phyloP scores from a whole-genome alignment of 2,797 vertebrate genomes.

The Sylvia borin region DNA sequence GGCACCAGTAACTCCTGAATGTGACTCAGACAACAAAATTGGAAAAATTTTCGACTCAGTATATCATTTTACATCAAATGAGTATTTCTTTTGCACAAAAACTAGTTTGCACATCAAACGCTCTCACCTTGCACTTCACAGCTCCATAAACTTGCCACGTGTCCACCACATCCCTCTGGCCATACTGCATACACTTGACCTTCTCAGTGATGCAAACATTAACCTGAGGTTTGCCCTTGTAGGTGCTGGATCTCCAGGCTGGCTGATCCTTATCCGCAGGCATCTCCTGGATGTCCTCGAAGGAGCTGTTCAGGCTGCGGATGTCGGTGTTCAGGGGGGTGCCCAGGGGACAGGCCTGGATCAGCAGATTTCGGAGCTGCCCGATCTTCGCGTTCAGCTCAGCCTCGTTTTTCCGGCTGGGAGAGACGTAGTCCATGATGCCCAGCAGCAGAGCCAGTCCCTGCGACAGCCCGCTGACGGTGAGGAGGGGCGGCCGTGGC shows the following conservation, averaged over 20 bases:
- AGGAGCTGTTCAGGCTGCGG: conserved; percentile 56
- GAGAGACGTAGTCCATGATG: conserved; percentile 83
- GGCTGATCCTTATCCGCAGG: conserved; percentile 83
- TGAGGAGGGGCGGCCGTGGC: conserved; percentile 84
- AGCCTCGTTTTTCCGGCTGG: conserved; percentile 80
- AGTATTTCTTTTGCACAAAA: neutral
- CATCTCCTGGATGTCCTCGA: conserved; percentile 63
- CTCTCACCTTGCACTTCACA: conserved; percentile 91
- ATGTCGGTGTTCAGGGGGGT: conserved; percentile 84
- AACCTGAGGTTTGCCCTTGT: conserved; percentile 88
- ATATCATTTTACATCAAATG: neutral
- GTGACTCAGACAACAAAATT: neutral
- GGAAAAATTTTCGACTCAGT: neutral
- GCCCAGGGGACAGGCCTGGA: conserved; percentile 90
- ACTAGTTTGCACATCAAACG: neutral
- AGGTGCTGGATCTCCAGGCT: conserved; percentile 86
- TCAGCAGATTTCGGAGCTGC: conserved; percentile 81
- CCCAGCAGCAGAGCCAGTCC: conserved; percentile 86
- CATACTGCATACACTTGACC: conserved; percentile 92
- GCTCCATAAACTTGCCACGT: conserved; percentile 91
- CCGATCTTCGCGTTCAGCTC: conserved; percentile 80
- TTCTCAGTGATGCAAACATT: conserved; percentile 87
- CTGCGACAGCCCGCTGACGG: conserved; percentile 86
- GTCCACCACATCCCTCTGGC: conserved; percentile 84
- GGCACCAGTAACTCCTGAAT: neutral